Evolutionary conservation across 2,113 vertebrate species (phyloP), one percentile per base, ranked within the genome.

Genomic region (Donacobius atricapilla): DNA sequence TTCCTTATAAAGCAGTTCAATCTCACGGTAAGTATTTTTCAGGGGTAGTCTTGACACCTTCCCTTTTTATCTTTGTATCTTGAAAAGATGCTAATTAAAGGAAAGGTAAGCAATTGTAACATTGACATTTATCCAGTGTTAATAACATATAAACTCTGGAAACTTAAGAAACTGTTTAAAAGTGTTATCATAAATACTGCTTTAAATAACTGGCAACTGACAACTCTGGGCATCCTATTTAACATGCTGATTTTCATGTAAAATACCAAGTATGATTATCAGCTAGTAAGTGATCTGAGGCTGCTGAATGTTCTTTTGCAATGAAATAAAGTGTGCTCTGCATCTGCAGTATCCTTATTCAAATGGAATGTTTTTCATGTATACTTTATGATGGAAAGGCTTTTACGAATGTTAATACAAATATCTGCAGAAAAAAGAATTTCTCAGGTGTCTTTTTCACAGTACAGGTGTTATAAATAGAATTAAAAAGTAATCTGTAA

Each of bases 1-100:
- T 98, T 96, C 97, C 98, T 69, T 89, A 98, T 73, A 98, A 98
- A 97, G 98, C 98, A 51, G 98, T 99, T 94, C 98, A 99, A 31
- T 99, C 99, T 89, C 99, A 99, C 30, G 99, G 99, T 99, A 97
- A 96, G 97, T 84, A 44, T n/a, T 84, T 83, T 87, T 81, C 4
- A 8, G 35, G 72, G 80, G 80, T 63, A 77, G 27, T 50, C 21
- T 95, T 92, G 84, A 53, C 15, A 51, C 61, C 33, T 57, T 94
- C 30, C 18, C 11, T 82, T 91, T 96, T 91, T 92, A 53, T 66
- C 37, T 86, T 79, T 93, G 13, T 54, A 72, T 90, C 48, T 84
- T 91, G 44, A 53, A 17, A 81, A 56, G 33, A 22, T 45, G 27
- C 20, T 76, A 61, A 60, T 63, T 78, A 78, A 90, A 91, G 3